Evolutionary conservation across 2,113 vertebrate genomes (phyloP).

Genomic region (Aegotheles bennettii): DNA sequence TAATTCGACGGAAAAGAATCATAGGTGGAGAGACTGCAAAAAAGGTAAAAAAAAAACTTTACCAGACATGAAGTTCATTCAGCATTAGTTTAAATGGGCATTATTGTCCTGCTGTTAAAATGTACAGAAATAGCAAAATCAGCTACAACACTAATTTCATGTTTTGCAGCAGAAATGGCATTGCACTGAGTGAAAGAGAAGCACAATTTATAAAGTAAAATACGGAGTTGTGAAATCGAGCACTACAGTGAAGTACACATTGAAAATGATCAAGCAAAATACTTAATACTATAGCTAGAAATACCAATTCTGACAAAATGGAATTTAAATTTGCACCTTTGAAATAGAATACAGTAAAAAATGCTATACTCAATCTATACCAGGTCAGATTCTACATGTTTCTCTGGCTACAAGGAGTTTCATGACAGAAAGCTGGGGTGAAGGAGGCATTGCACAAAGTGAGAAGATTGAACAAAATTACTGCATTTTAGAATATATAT

Average conservation of each 20-base stretch:
- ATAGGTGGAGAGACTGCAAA: slow-evolving; percentile 70
- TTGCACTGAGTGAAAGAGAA: background rate
- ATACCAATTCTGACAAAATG: background rate
- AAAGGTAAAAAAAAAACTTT: slow-evolving; percentile 57
- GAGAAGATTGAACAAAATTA: background rate
- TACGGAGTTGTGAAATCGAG: background rate
- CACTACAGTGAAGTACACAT: background rate
- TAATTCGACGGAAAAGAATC: slow-evolving; percentile 72
- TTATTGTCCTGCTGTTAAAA: background rate
- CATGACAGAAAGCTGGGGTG: background rate
- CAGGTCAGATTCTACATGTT: background rate
- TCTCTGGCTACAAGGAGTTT: background rate
- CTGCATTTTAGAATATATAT: background rate
- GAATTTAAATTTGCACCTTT: background rate
- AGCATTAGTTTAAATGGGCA: background rate
- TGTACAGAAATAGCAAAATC: background rate
- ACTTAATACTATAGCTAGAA: background rate
- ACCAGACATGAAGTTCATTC: background rate
- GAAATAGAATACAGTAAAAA: background rate
- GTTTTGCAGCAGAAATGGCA: background rate
- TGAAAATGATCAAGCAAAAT: background rate
- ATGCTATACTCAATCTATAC: background rate
- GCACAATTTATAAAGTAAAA: background rate
- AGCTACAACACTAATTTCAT: background rate
- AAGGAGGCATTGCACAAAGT: background rate